phyloP scores from a whole-genome alignment of 2,113 vertebrate species.

The Bolborhynchus lineola region DNA sequence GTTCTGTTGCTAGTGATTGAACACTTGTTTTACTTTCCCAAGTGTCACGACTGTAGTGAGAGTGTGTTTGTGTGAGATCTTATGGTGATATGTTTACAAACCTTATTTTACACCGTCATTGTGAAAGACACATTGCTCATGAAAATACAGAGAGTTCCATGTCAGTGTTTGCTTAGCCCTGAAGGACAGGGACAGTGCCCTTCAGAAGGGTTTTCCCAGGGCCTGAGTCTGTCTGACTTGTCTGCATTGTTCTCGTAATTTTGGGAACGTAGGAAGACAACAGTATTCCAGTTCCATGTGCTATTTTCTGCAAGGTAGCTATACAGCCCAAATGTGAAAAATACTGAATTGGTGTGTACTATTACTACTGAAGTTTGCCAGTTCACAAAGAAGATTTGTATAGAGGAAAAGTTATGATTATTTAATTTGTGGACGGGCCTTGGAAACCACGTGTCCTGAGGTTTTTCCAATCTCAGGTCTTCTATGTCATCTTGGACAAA shows the following conservation, averaged over 20 bases:
- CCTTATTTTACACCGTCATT: not conserved
- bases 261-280: not conserved
- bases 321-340: not conserved
- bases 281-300: not conserved
- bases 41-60: not conserved
- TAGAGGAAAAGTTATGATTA: not conserved
- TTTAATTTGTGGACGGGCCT: not conserved
- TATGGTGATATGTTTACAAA: not conserved
- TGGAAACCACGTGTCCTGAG: not conserved
- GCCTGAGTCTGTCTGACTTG: not conserved
- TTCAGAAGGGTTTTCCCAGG: not conserved
- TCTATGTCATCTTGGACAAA: not conserved
- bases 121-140: not conserved
- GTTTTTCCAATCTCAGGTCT: not conserved
- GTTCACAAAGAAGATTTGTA: not conserved
- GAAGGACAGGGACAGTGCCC: not conserved
- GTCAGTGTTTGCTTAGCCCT: not conserved
- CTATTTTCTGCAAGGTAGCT: not conserved
- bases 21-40: not conserved
- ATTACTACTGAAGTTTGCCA: not conserved
- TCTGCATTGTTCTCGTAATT: not conserved
- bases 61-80: not conserved
- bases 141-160: not conserved
- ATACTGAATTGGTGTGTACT: not conserved
- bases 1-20: not conserved